Evolutionary conservation across 1,140 invertebrate species (phyloP).

Genomic region (Streblospio benedicti): DNA sequence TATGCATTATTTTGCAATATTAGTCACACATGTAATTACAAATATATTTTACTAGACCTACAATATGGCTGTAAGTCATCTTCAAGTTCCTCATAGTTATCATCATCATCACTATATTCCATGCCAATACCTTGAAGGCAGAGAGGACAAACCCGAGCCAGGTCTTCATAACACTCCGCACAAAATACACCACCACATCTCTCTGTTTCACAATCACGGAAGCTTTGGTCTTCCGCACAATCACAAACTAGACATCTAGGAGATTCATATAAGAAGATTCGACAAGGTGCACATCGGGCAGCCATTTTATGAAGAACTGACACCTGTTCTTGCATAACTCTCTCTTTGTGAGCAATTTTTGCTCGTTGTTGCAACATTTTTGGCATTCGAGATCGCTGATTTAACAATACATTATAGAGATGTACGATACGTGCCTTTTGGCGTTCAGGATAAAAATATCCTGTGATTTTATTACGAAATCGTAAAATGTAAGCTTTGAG

Average conservation of each 20-base stretch:
- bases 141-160: slow-evolving; percentile 15
- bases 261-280: not conserved
- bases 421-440: slow-evolving; percentile 13
- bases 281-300: slow-evolving; percentile 7
- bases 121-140: slow-evolving; percentile 8
- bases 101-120: not conserved
- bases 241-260: slow-evolving; percentile 9
- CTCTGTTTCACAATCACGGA: slow-evolving; percentile 14
- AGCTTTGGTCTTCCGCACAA: slow-evolving; percentile 5
- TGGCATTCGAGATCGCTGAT: slow-evolving; percentile 9
- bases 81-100: slow-evolving; percentile 5
- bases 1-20: not conserved
- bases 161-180: slow-evolving; percentile 11
- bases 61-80: slow-evolving; percentile 10
- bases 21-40: not conserved
- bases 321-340: not conserved
- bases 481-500: slow-evolving; percentile 16
- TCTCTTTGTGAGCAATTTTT: not conserved
- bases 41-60: slow-evolving; percentile 8
- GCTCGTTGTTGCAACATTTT: slow-evolving; percentile 7
- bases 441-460: slow-evolving; percentile 17
- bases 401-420: slow-evolving; percentile 10
- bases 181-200: slow-evolving; percentile 12
- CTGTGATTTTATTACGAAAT: slow-evolving; percentile 13
- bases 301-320: not conserved